Evolutionary conservation across 2,113 vertebrate genomes (phyloP).

Genomic region (Sakesphorus luctuosus): DNA sequence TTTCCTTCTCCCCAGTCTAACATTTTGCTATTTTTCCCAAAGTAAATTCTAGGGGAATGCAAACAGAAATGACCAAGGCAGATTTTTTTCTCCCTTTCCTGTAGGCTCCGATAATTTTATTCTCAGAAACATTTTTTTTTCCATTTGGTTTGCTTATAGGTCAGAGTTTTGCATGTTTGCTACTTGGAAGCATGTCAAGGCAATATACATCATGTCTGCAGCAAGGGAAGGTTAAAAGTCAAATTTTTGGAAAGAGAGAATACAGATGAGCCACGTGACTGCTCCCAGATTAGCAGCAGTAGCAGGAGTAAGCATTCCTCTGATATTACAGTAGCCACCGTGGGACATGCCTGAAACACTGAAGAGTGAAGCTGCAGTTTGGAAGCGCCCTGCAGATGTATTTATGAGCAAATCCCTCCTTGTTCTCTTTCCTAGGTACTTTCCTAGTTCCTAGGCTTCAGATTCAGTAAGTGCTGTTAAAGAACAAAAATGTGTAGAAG

Average conservation of each 20-base stretch:
- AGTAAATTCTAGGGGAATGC: background rate
- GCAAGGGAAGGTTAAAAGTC: slow-evolving; percentile 63
- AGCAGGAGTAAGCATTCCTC: slow-evolving; percentile 52
- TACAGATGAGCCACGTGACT: background rate
- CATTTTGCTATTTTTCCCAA: background rate
- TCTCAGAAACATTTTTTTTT: slow-evolving; percentile 1
- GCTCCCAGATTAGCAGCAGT: slow-evolving; percentile 66
- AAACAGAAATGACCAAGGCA: slow-evolving; percentile 2
- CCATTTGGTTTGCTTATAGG: slow-evolving; percentile 18
- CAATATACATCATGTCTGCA: slow-evolving; percentile 59
- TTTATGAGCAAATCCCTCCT: slow-evolving; percentile 8
- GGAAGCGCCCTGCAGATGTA: background rate
- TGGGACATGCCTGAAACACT: slow-evolving; percentile 43
- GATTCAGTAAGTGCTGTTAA: background rate
- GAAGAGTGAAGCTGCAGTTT: background rate
- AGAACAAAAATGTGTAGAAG: background rate
- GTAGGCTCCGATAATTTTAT: slow-evolving; percentile 16
- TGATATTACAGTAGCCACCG: slow-evolving; percentile 46
- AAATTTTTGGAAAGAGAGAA: slow-evolving; percentile 61
- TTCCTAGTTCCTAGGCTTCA: background rate
- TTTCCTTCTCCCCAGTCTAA: background rate
- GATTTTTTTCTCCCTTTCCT: background rate
- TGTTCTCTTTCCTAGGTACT: background rate
- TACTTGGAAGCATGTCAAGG: slow-evolving; percentile 56
- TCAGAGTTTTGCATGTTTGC: slow-evolving; percentile 48